Evolutionary conservation across 2,888 invertebrate species (phyloP).

Genomic region (Diadromus collaris): DNA sequence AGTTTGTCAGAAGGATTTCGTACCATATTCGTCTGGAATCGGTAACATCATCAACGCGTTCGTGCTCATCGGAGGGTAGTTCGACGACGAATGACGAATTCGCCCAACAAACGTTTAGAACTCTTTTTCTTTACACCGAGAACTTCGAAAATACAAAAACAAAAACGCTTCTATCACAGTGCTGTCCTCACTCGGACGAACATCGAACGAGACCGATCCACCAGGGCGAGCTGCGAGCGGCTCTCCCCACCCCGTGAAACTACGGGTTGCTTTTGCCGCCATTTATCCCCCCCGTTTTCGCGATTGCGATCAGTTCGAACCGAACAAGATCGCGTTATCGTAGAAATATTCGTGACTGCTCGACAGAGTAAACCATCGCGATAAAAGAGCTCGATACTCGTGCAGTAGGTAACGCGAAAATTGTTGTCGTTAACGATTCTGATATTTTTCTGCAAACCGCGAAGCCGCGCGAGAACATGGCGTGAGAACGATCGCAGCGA

Average conservation of each 20-base stretch:
- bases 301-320: background rate
- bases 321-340: background rate
- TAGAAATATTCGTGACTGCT: background rate
- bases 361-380: background rate
- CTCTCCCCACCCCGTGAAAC: background rate
- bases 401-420: too few relatives aligned
- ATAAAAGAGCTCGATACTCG: background rate
- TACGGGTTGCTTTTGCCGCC: conserved; percentile 26
- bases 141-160: background rate
- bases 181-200: background rate
- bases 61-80: background rate
- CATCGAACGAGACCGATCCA: background rate
- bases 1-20: background rate
- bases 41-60: background rate
- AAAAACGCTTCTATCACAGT: background rate
- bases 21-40: background rate
- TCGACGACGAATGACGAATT: background rate
- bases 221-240: background rate
- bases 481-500: conserved; percentile 18
- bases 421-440: too few relatives aligned
- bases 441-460: too few relatives aligned
- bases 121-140: background rate
- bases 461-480: conserved; percentile 13
- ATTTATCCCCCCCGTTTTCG: conserved; percentile 4
- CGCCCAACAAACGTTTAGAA: background rate